Conservation (phyloP, 2,888 invertebrate genomes). For the Gerris lacustris region DNA sequence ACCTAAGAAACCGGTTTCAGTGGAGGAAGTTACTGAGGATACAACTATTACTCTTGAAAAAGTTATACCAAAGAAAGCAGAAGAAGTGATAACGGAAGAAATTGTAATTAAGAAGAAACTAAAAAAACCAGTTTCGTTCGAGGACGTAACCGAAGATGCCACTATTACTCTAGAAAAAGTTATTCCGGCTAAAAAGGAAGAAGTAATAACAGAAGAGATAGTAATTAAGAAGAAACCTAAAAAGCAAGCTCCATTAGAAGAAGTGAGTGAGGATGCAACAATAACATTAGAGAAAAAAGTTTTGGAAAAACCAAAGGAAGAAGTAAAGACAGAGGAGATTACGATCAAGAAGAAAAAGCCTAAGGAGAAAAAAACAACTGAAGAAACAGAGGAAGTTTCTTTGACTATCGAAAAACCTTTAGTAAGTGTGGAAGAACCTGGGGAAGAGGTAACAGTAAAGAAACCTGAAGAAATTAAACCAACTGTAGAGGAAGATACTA, state of each 20-base stretch:
- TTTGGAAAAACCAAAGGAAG: conserved; percentile 26
- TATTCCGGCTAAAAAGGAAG: conserved; percentile 28
- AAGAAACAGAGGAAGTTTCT: conserved; percentile 21
- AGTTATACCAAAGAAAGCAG: conserved; percentile 26
- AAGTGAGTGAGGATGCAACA: conserved; percentile 26
- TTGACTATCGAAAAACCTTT: conserved; percentile 11
- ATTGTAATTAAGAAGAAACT: conserved; percentile 34
- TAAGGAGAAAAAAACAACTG: conserved; percentile 29
- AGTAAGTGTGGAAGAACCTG: conserved; percentile 29
- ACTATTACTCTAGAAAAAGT: conserved; percentile 34
- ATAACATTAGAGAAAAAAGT: conserved; percentile 28
- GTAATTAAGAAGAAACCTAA: conserved; percentile 31
- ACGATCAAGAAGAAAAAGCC: conserved; percentile 29
- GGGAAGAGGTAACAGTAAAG: conserved; percentile 33
- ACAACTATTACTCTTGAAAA: conserved; percentile 26
- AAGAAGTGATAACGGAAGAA: conserved; percentile 33
- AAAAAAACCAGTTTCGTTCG: conserved; percentile 33
- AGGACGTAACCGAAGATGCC: conserved; percentile 36
- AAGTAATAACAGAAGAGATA: conserved; percentile 31
- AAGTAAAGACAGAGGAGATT: conserved; percentile 33
- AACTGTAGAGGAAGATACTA: conserved; percentile 16
- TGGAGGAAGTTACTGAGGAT: conserved; percentile 37
- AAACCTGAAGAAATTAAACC: conserved; percentile 30
- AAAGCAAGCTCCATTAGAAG: conserved; percentile 34
- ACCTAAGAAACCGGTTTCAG: conserved; percentile 29